A percentile compares a stretch with the other conserved stretches of the same genome.
Evolutionary conservation across 2,797 vertebrate genomes (phyloP).

Genomic region (Acipenser ruthenus): DNA sequence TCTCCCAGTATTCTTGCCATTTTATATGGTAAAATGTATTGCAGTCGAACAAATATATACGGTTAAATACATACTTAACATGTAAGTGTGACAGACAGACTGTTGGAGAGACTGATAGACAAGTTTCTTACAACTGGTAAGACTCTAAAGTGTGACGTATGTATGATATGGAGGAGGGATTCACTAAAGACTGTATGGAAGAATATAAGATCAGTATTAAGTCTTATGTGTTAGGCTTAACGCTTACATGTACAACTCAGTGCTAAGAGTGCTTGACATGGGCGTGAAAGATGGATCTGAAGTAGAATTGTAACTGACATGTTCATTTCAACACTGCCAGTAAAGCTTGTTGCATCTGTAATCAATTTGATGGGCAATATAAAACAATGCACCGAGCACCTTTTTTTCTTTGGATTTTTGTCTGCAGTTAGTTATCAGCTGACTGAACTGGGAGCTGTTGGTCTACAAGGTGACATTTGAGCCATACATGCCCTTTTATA

Average conservation of each 20-base stretch:
- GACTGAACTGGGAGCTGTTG: too few relatives aligned
- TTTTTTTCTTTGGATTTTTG: background rate
- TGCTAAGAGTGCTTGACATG: conserved; percentile 31
- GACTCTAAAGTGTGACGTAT: too few relatives aligned
- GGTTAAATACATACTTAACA: too few relatives aligned
- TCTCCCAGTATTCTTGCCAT: too few relatives aligned
- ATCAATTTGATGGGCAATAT: conserved; percentile 48
- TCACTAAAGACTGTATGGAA: conserved; percentile 32
- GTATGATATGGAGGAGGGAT: conserved; percentile 15
- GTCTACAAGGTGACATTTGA: too few relatives aligned
- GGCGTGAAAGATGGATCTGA: conserved; percentile 62
- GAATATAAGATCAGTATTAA: conserved; percentile 30
- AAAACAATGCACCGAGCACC: conserved; percentile 34
- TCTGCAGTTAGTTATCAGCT: too few relatives aligned
- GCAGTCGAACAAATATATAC: too few relatives aligned
- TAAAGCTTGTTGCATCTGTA: conserved; percentile 53
- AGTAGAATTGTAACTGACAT: conserved; percentile 69
- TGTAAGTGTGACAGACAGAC: conserved; percentile 16
- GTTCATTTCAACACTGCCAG: conserved; percentile 72
- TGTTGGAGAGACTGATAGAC: conserved; percentile 13
- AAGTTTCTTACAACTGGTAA: background rate
- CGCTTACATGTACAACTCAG: conserved; percentile 51
- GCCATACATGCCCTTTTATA: too few relatives aligned
- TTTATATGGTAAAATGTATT: too few relatives aligned
- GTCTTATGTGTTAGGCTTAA: conserved; percentile 32